Evolutionary conservation across 2,113 vertebrate genomes (phyloP).

Genomic region (Struthio camelus): DNA sequence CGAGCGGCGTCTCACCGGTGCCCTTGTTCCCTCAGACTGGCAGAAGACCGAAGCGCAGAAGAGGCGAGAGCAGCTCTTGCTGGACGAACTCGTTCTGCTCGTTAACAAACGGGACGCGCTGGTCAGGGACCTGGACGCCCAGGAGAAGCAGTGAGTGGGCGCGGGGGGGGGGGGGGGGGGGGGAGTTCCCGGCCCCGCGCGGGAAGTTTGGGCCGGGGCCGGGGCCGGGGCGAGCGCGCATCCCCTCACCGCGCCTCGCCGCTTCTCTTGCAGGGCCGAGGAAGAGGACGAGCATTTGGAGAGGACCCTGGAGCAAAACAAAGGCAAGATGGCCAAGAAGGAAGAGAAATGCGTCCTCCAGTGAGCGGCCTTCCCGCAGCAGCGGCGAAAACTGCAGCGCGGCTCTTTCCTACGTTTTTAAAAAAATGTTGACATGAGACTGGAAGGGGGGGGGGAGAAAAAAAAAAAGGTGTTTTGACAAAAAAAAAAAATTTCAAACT

Average conservation of each 20-base stretch:
- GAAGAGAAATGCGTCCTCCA: slow-evolving; percentile 97
- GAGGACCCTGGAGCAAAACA: slow-evolving; percentile 97
- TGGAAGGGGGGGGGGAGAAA: no score
- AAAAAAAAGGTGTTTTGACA: not conserved
- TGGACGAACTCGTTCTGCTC: slow-evolving; percentile 95
- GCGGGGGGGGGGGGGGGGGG: not conserved
- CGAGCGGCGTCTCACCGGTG: not conserved
- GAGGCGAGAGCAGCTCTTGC: slow-evolving; percentile 92
- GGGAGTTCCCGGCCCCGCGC: not conserved
- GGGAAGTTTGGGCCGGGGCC: not conserved
- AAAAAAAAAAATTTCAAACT: slow-evolving; percentile 43
- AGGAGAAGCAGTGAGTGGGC: slow-evolving; percentile 60
- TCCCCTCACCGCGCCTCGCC: slow-evolving; percentile 1
- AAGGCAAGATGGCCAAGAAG: slow-evolving; percentile 99
- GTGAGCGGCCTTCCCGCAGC: slow-evolving; percentile 71
- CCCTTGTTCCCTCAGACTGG: slow-evolving; percentile 84
- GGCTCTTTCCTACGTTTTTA: slow-evolving; percentile 43
- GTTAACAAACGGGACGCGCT: slow-evolving; percentile 96
- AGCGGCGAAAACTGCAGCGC: not conserved
- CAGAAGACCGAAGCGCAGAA: slow-evolving; percentile 99
- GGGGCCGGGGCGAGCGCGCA: not conserved
- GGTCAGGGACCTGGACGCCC: slow-evolving; percentile 94
- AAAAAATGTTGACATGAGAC: slow-evolving; percentile 38
- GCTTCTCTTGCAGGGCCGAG: slow-evolving; percentile 85
- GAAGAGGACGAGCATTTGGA: slow-evolving; percentile 99